These are phyloP conservation scores for Rhamnusium bicolor DNA, from an alignment of 2,888 invertebrate species.

Conservation along the genomic window DNA sequence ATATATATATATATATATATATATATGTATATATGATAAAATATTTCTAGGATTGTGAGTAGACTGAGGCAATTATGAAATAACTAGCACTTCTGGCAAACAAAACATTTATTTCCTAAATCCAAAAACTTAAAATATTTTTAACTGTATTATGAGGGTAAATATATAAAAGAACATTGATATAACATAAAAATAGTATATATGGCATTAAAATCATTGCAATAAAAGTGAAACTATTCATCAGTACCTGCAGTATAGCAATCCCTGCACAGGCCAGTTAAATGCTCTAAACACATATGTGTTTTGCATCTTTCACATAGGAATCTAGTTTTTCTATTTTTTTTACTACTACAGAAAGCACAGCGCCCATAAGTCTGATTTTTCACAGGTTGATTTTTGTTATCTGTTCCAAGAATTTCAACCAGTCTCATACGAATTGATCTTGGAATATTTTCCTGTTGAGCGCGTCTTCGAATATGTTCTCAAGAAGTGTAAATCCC, in stretches of 20 bases:
- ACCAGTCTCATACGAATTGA: slow-evolving; percentile 1
- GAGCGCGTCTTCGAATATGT: not conserved
- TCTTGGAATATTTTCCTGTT: slow-evolving; percentile 5
- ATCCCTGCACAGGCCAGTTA: not conserved
- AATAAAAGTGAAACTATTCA: slow-evolving; percentile 6
- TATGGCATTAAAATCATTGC: slow-evolving; percentile 1
- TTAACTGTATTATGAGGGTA: too few species aligned
- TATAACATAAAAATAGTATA: slow-evolving; percentile 9
- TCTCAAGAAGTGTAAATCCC: slow-evolving; percentile 5
- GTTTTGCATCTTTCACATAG: not conserved
- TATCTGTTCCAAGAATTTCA: slow-evolving; percentile 5
- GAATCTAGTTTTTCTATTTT: slow-evolving; percentile 1
- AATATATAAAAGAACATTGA: too few species aligned
- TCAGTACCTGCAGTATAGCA: not conserved
- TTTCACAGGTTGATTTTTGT: not conserved
- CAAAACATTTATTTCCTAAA: too few species aligned
- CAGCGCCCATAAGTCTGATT: not conserved
- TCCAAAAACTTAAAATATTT: too few species aligned
- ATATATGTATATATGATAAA: too few species aligned
- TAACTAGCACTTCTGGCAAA: too few species aligned
- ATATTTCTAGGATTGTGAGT: too few species aligned
- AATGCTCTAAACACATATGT: slow-evolving; percentile 3
- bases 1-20: too few species aligned
- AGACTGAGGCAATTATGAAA: too few species aligned
- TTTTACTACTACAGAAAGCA: not conserved